Base-by-base conservation (phyloP, 2,797 vertebrate genomes). In the Nannoperca australis region DNA sequence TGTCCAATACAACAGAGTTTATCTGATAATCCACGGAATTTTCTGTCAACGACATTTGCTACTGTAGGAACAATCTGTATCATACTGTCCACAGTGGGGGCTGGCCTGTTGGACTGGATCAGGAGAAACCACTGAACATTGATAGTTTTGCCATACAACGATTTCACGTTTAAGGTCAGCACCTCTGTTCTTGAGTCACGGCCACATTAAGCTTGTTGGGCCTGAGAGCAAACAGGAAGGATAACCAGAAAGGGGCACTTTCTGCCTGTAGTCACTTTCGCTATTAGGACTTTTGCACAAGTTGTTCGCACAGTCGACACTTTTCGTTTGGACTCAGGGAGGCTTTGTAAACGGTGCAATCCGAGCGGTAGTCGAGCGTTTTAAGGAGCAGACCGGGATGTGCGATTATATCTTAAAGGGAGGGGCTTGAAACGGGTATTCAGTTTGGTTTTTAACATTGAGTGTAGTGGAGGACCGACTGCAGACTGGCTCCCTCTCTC, bases 191-290 rank as follows among this genome's bases (percentile, higher is more conserved):
- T 74, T 3, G 13, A 40, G 62, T 47, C 34, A 50, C 2, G 40
- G 49, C 12, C 45, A 59, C 53, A 51, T 42, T 15, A 44, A 78
- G 72, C 56, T 79, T 78, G 24, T 76, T 36, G 58, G 69, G 66
- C 69, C 58, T 82, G 78, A 71, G 85, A 82, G 71, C 85, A 84
- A 80, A 64, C 81, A 38, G 49, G 80, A 96, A 96, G 96, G 95
- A 97, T 95, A 95, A 96, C 96, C 95, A 95, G 24, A 95, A 96
- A 96, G 96, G 95, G 95, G 87, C 94, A 96, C 96, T 95, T 83
- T 81, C 27, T 42, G 7, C 58, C 92, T 92, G 89, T 86, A 94
- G 93, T 93, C 92, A 82, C 71, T 95, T 40, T 36, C 15, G 5
- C 49, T 60, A 13, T 64, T 94, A 90, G 94, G 24, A 64, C 7